These are phyloP conservation scores for Plumapathes pennacea DNA, from an alignment of 92 coral and sea anemone genomes.

Conservation along the genomic window DNA sequence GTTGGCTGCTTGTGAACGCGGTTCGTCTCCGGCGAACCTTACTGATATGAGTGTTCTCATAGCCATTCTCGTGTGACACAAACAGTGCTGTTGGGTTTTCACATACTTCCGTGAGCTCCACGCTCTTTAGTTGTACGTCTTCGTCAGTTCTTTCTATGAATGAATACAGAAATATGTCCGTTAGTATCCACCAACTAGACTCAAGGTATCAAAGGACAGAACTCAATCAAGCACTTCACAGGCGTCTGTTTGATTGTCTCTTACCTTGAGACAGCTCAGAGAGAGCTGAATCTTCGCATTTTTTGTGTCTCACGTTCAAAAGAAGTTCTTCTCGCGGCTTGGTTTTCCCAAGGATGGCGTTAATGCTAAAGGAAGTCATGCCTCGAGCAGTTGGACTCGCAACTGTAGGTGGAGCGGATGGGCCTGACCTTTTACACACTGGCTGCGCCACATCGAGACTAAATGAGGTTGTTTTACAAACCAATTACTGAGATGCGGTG, in stretches of 20 bases:
- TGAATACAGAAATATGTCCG: too few relatives aligned
- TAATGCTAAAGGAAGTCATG: slow-evolving; percentile 80
- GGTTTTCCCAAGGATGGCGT: slow-evolving; percentile 64
- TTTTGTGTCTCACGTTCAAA: too few relatives aligned
- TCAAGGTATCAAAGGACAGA: too few relatives aligned
- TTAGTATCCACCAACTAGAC: too few relatives aligned
- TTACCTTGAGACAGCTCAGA: too few relatives aligned
- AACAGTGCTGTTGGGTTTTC: background rate
- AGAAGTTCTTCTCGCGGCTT: background rate
- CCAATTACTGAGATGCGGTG: slow-evolving; percentile 57
- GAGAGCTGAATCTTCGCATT: too few relatives aligned
- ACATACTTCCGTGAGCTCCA: background rate
- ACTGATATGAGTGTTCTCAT: slow-evolving; percentile 21
- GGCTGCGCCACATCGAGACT: slow-evolving; percentile 72
- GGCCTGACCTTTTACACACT: too few relatives aligned
- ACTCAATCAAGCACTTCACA: background rate
- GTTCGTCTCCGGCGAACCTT: slow-evolving; percentile 89
- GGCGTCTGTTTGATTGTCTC: background rate
- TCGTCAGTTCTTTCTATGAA: too few relatives aligned
- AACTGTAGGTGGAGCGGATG: too few relatives aligned
- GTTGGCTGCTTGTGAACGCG: slow-evolving; percentile 94
- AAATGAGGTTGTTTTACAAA: slow-evolving; percentile 76
- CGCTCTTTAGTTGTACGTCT: too few relatives aligned
- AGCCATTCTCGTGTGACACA: background rate
- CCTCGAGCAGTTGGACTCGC: too few relatives aligned